Percentiles rank a stretch among this genome's conserved stretches.
These are phyloP conservation scores for Azemiops feae DNA, from an alignment of 2,113 vertebrate genomes.

Conservation along the genomic window DNA sequence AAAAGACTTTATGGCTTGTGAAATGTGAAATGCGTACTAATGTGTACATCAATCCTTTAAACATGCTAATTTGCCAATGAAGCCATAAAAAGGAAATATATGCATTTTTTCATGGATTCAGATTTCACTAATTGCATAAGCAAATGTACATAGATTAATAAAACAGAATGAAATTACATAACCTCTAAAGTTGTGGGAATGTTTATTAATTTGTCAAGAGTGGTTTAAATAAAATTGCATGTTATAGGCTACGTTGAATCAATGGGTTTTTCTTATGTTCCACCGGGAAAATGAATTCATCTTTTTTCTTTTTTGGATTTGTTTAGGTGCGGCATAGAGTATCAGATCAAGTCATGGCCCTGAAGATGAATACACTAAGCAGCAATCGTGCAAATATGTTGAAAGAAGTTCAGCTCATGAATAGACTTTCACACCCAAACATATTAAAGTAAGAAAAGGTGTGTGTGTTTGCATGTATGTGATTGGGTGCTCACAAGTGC, in stretches of 20 bases:
- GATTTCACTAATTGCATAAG: not conserved
- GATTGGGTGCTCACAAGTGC: not conserved
- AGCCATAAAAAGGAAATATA: not conserved
- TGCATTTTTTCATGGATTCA: not conserved
- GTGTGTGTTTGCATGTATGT: not conserved
- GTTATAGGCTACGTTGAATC: not conserved
- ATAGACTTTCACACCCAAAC: slow-evolving; percentile 93
- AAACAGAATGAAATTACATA: not conserved
- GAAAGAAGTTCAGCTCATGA: slow-evolving; percentile 96
- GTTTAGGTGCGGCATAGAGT: slow-evolving; percentile 88
- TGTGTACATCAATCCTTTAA: not conserved
- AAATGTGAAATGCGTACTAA: not conserved
- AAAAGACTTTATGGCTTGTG: not conserved
- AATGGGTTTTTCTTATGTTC: not conserved
- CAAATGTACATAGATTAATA: not conserved
- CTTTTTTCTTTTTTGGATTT: slow-evolving; percentile 32
- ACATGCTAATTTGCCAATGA: not conserved
- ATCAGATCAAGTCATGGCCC: slow-evolving; percentile 95
- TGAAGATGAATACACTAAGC: slow-evolving; percentile 97
- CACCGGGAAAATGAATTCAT: not conserved
- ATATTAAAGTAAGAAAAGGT: slow-evolving; percentile 83
- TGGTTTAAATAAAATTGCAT: not conserved
- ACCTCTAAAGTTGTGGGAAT: not conserved
- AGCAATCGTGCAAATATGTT: slow-evolving; percentile 98
- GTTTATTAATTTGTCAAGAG: not conserved